phyloP scores from a whole-genome alignment of 2,888 invertebrate species.

The Myathropa florea region DNA sequence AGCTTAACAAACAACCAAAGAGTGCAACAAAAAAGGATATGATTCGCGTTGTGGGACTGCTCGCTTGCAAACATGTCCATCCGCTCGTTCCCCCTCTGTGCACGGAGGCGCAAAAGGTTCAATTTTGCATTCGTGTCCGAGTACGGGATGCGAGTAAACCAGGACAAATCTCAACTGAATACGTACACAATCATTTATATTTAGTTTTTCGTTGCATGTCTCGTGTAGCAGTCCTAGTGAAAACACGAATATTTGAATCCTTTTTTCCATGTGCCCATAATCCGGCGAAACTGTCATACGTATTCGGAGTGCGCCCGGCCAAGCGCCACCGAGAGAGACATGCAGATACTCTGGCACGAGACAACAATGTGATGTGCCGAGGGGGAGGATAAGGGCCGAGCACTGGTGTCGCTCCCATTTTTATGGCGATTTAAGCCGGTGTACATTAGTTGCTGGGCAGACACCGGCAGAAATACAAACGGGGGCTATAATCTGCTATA shows the following conservation, averaged over 20 bases:
- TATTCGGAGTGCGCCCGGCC: constrained; percentile 16
- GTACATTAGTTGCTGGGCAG: constrained; percentile 35
- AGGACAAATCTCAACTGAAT: constrained; percentile 62
- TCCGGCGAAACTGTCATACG: constrained; percentile 40
- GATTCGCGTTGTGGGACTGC: constrained; percentile 44
- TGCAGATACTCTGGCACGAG: constrained; percentile 25
- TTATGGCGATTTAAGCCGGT: constrained; percentile 48
- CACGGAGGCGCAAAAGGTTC: constrained; percentile 63
- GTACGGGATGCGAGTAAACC: constrained; percentile 32
- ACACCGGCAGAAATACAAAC: constrained; percentile 34
- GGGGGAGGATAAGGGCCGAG: constrained; percentile 3
- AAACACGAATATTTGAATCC: constrained; percentile 56
- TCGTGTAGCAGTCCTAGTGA: constrained; percentile 1
- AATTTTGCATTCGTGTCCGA: constrained; percentile 43
- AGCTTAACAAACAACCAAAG: constrained; percentile 37
- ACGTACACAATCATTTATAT: constrained; percentile 4
- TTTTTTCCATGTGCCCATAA: constrained; percentile 54
- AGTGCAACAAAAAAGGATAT: constrained; percentile 26
- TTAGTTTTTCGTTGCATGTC: constrained; percentile 12
- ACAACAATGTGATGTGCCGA: constrained; percentile 13
- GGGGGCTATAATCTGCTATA: constrained; percentile 44
- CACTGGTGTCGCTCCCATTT: constrained; percentile 20
- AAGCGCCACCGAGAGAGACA: not conserved
- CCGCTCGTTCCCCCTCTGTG: constrained; percentile 24
- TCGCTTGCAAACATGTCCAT: constrained; percentile 49